Evolutionary conservation across 2,888 invertebrate species (phyloP), one percentile per base, ranked within the genome.

Genomic region (Mactromeris polynyma): DNA sequence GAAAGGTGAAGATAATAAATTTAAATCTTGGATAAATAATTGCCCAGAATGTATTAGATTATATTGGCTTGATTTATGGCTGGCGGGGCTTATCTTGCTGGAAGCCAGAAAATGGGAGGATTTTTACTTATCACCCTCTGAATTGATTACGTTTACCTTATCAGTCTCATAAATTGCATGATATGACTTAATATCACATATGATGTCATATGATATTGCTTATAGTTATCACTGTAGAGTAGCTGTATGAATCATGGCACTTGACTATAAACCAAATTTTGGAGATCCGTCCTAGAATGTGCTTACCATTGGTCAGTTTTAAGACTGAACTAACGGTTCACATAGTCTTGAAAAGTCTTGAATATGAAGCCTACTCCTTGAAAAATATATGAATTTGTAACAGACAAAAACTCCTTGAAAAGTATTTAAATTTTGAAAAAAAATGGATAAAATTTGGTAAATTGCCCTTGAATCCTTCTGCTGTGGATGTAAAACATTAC

Each of bases 1-100:
- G 58, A n/a, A 64, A 64, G 58, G 58, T 64, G 58, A 64, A 64
- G 58, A 64, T 64, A 26, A 26, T 64, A 26, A 26, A 64, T 64
- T 64, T 26, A 26, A 64, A 64, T 64, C 58, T 64, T 0, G 26
- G 58, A 64, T 64, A 64, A 64, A 64, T 64, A 64, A 64, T 64
- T 64, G 26, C 26, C 58, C 26, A 64, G 58, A 26, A 64, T n/a
- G 58, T 64, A 64, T 64, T 64, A 64, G 26, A 26, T 64, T 64
- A n/a, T 64, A 26, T 26, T 64, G 58, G n/a, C 26, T 9, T 64
- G 26, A 64, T 64, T 64, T 64, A 64, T 26, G 19, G n/a, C 11
- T 64, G 58, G 58, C 11, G 26, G n/a, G 26, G 58, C 26, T 64
- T 64, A 64, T 64, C 58, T n/a, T 7, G n/a, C 7, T 26, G n/a